Evolutionary conservation across 2,888 invertebrate genomes (phyloP).

Genomic region (Teleogryllus oceanicus): DNA sequence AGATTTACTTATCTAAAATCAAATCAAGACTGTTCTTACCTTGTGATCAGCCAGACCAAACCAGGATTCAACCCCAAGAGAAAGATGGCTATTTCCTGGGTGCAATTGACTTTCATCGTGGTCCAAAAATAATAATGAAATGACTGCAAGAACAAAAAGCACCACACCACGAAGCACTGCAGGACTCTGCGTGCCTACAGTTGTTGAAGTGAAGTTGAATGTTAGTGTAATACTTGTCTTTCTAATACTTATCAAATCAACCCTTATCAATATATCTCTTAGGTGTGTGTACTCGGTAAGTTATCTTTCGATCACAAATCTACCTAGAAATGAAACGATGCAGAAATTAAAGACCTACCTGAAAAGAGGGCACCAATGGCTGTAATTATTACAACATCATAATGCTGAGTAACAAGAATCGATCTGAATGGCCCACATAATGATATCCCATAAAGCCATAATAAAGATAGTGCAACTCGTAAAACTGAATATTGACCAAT

Average conservation of each 20-base stretch:
- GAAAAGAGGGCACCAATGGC: constrained; percentile 49
- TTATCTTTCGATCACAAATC: too few relatives aligned
- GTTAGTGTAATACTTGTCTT: neutral
- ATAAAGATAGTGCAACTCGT: constrained; percentile 46
- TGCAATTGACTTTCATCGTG: constrained; percentile 46
- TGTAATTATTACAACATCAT: constrained; percentile 49
- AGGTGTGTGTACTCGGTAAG: too few relatives aligned
- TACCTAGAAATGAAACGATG: too few relatives aligned
- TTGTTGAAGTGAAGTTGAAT: neutral
- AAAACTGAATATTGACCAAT: constrained; percentile 46
- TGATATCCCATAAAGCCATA: constrained; percentile 55
- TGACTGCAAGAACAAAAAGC: constrained; percentile 49
- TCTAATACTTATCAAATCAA: neutral
- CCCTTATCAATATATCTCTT: neutral
- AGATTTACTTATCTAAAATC: too few relatives aligned
- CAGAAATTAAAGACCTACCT: constrained; percentile 32
- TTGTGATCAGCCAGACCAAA: constrained; percentile 55
- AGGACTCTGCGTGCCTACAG: constrained; percentile 45
- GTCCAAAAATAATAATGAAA: constrained; percentile 52
- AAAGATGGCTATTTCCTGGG: constrained; percentile 26
- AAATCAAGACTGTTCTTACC: constrained; percentile 40
- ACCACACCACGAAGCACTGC: constrained; percentile 49
- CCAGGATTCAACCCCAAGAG: constrained; percentile 46
- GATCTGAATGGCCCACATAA: constrained; percentile 53
- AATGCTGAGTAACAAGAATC: constrained; percentile 52